These are phyloP conservation scores for Chironomus striatipennis DNA, from an alignment of 1,140 invertebrate species.

Conservation along the genomic window DNA sequence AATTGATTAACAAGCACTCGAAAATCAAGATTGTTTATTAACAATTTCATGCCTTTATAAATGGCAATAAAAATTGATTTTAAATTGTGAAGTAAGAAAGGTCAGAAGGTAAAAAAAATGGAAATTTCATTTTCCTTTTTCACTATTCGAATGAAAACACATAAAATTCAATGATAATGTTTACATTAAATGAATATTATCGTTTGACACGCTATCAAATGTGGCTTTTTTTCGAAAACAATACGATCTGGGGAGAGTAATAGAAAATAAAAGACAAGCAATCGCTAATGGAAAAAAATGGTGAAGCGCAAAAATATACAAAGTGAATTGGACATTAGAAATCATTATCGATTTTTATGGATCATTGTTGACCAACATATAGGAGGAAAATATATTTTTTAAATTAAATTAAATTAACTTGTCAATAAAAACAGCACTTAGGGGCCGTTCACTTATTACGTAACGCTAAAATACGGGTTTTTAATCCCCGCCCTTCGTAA, in stretches of 20 bases:
- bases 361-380: too few species aligned
- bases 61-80: neutral
- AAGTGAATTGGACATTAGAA: neutral
- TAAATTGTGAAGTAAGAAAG: neutral
- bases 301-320: neutral
- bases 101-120: neutral
- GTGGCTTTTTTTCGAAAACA: neutral
- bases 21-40: neutral
- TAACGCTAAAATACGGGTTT: too few species aligned
- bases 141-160: neutral
- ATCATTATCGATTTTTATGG: neutral
- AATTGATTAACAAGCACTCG: too few species aligned
- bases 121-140: neutral
- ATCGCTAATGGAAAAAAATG: neutral
- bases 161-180: constrained; percentile 15
- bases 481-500: too few species aligned
- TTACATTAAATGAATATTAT: neutral
- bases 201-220: constrained; percentile 1
- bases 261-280: neutral
- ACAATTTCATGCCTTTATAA: neutral
- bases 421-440: too few species aligned
- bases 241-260: neutral
- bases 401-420: too few species aligned
- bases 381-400: too few species aligned
- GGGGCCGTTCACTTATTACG: too few species aligned